phyloP scores from a whole-genome alignment of 2,888 invertebrate species.

The Eupithecia subfuscata region DNA sequence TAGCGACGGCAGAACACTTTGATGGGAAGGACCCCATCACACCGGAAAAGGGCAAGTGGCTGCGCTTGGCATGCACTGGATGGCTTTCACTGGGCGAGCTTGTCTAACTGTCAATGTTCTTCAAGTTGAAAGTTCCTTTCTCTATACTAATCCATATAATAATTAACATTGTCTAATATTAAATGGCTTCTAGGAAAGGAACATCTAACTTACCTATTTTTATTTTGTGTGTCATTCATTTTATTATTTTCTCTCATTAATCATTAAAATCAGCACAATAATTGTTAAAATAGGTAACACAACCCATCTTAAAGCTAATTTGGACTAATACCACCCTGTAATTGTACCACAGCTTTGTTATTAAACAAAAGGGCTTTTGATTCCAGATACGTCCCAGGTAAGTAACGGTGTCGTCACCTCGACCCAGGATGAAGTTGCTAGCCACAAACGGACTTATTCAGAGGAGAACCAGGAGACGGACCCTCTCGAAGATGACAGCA shows the following conservation, averaged over 20 bases:
- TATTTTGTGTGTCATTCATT: conserved; percentile 30
- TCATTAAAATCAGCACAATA: conserved; percentile 25
- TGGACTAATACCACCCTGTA: conserved; percentile 4
- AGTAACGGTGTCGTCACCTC: conserved; percentile 74
- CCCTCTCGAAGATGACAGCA: conserved; percentile 86
- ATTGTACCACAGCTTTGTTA: background rate
- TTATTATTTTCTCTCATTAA: conserved; percentile 22
- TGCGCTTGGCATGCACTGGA: conserved; percentile 32
- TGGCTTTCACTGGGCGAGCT: conserved; percentile 39
- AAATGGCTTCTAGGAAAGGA: background rate
- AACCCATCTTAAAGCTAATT: background rate
- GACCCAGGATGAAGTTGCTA: conserved; percentile 69
- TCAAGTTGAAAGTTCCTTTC: conserved; percentile 9
- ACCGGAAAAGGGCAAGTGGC: conserved; percentile 65
- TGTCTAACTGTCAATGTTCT: conserved; percentile 24
- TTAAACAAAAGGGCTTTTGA: background rate
- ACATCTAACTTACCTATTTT: conserved; percentile 4
- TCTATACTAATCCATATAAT: background rate
- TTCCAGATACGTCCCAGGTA: conserved; percentile 62
- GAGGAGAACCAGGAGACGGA: conserved; percentile 84
- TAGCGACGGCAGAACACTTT: conserved; percentile 76
- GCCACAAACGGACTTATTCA: conserved; percentile 61
- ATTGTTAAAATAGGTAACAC: conserved; percentile 15
- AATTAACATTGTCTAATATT: background rate
- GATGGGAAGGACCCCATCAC: conserved; percentile 71